Evolutionary conservation across 2,888 invertebrate genomes (phyloP), one percentile per base, ranked within the genome.

Genomic region (Capitulum mitella): DNA sequence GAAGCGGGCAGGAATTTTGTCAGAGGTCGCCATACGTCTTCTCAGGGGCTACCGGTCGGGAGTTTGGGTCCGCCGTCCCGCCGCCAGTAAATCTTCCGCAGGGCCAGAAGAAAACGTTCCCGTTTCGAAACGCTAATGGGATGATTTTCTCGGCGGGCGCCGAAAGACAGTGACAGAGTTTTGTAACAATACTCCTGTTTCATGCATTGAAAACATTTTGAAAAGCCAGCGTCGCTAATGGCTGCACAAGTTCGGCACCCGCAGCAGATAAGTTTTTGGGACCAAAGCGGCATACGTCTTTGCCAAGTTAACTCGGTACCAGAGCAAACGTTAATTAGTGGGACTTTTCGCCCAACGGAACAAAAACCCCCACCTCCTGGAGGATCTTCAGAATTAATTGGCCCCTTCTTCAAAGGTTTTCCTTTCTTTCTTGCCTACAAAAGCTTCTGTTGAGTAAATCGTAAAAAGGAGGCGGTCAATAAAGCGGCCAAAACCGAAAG

Each of bases 81-180:
- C 34, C 29, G 32, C 6, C 64, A 14, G 64, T 64, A 64, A 64
- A 64, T 64, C 64, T 64, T 22, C 64, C 8, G 19, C 19, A 26
- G 34, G 32, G 19, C 64, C 64, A 34, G n/a, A 64, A 37, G 64
- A 64, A 64, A 26, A 37, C 64, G 34, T 26, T 64, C 64, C 37
- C 37, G 64, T 64, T 64, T 64, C 37, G 64, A 64, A 64, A 64
- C 64, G 22, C 64, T 64, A 64, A 64, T 64, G 64, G 64, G 34
- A 19, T 22, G 34, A 32, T 64, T 64, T 32, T 64, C 64, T 12
- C 14, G 16, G 64, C 64, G 22, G 22, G n/a, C 64, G 37, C 5
- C 64, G 64, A 26, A 34, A 34, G 64, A 64, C 64, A 64, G 37
- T 64, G 64, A 64, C 64, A 64, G 64, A 64, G 64, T 64, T 37